phyloP scores from a whole-genome alignment of 2,888 invertebrate genomes.

The Machimus atricapillus region DNA sequence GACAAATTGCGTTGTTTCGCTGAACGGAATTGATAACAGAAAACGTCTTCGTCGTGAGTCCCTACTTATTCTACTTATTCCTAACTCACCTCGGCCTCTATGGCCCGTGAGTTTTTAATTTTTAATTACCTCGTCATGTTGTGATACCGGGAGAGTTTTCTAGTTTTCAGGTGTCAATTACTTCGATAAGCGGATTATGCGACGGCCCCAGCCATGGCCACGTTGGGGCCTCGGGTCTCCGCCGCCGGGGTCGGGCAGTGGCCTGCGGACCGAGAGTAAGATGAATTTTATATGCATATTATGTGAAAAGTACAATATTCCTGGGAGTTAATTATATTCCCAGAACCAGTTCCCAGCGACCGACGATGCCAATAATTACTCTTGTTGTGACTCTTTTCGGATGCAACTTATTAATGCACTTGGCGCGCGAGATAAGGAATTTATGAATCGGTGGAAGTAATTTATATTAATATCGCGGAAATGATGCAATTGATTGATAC shows the following conservation, averaged over 20 bases:
- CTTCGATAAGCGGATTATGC: slow-evolving; percentile 26
- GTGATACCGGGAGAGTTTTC: slow-evolving; percentile 30
- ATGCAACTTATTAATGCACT: neutral
- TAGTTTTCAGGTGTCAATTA: slow-evolving; percentile 36
- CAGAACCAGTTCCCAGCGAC: neutral
- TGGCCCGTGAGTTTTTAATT: slow-evolving; percentile 18
- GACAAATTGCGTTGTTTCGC: slow-evolving; percentile 37
- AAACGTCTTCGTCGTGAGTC: slow-evolving; percentile 13
- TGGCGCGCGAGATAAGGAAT: neutral
- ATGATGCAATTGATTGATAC: neutral
- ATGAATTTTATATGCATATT: neutral
- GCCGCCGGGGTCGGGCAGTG: neutral
- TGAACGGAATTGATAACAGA: slow-evolving; percentile 25
- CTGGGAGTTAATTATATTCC: slow-evolving; percentile 16
- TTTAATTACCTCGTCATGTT: slow-evolving; percentile 32
- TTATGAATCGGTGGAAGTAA: neutral
- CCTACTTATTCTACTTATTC: neutral
- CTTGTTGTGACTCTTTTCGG: neutral
- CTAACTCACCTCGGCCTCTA: neutral
- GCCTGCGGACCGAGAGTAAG: neutral
- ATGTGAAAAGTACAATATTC: neutral
- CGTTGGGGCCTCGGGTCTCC: neutral
- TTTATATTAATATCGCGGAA: slow-evolving; percentile 1
- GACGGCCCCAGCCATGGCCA: neutral
- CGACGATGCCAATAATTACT: neutral